Evolutionary conservation across 1,140 invertebrate species (phyloP).

Genomic region (Hylaeus anthracinus): DNA sequence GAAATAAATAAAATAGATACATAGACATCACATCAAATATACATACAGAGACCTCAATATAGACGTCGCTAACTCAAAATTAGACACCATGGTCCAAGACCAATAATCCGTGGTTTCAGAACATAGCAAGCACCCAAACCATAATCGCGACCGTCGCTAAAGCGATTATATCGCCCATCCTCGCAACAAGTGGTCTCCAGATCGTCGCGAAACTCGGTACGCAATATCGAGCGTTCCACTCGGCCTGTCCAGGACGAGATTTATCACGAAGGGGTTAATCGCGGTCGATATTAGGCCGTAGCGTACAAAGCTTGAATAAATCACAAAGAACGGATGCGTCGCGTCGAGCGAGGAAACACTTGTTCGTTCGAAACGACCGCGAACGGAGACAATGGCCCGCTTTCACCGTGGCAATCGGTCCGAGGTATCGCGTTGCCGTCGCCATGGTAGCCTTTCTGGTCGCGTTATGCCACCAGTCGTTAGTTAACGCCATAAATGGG

Average conservation of each 20-base stretch:
- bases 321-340: slow-evolving; percentile 15
- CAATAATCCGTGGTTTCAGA: no score
- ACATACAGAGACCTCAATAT: no score
- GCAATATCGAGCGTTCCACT: background rate
- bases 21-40: no score
- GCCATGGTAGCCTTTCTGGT: background rate
- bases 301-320: slow-evolving; percentile 16
- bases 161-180: no score
- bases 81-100: no score
- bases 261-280: slow-evolving; percentile 13
- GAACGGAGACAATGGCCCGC: slow-evolving; percentile 27
- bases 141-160: no score
- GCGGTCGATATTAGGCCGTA: slow-evolving; percentile 9
- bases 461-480: slow-evolving; percentile 26
- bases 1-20: no score
- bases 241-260: background rate
- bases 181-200: no score
- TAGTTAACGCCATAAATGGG: slow-evolving; percentile 37
- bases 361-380: slow-evolving; percentile 19
- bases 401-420: slow-evolving; percentile 10
- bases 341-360: slow-evolving; percentile 12
- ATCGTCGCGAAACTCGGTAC: no score
- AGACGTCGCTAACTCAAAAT: no score
- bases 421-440: background rate
- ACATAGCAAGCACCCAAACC: no score